These are phyloP conservation scores for Scotopteryx bipunctaria DNA, from an alignment of 2,888 invertebrate species.

Conservation along the genomic window DNA sequence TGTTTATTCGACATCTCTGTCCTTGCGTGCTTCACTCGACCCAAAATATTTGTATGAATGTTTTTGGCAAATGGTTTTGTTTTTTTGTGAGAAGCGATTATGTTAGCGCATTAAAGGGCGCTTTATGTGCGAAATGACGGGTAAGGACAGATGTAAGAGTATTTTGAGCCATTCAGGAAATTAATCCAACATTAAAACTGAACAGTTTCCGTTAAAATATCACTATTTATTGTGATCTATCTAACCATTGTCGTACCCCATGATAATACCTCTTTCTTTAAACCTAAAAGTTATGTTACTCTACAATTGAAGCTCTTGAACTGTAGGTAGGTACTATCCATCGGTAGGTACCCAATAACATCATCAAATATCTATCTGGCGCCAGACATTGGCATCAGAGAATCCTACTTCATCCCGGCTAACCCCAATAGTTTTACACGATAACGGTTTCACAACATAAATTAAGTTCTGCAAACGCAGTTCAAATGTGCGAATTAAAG, in stretches of 20 bases:
- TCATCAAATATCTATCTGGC: neutral
- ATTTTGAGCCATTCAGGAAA: conserved; percentile 16
- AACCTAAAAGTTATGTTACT: neutral
- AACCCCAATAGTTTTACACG: conserved; percentile 3
- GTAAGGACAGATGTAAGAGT: conserved; percentile 39
- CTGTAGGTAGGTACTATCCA: neutral
- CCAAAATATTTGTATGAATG: conserved; percentile 48
- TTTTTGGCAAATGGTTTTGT: conserved; percentile 55
- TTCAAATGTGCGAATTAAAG: conserved; percentile 25
- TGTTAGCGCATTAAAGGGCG: conserved; percentile 48
- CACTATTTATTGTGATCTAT: no score
- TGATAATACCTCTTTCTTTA: no score
- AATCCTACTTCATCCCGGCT: conserved; percentile 11
- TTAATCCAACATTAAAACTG: conserved; percentile 3
- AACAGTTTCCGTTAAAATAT: conserved; percentile 1
- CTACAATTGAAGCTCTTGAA: no score
- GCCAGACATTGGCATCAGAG: conserved; percentile 3
- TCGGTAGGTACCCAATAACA: no score
- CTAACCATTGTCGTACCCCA: no score
- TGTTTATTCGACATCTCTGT: conserved; percentile 49
- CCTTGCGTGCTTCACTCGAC: conserved; percentile 49
- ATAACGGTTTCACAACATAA: conserved; percentile 1
- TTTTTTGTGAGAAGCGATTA: conserved; percentile 47
- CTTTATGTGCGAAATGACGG: conserved; percentile 37
- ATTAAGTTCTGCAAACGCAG: conserved; percentile 16